Evolutionary conservation across 2,888 invertebrate species (phyloP).

Genomic region (Andrena bucephala): DNA sequence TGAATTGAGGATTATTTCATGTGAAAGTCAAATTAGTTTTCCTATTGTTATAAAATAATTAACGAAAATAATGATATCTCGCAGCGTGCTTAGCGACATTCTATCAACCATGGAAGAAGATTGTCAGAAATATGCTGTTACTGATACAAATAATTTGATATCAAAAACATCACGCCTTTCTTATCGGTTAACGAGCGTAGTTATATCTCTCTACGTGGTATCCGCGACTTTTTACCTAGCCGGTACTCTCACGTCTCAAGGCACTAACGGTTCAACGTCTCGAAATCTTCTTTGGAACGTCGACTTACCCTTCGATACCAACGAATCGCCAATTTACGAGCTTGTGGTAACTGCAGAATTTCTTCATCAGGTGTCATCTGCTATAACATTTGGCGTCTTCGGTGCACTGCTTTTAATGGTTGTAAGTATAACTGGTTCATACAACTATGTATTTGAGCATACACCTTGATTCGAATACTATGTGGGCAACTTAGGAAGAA

Average conservation of each 20-base stretch:
- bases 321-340: slow-evolving; percentile 39
- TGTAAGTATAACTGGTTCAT: slow-evolving; percentile 8
- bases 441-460: no score
- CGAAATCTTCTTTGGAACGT: slow-evolving; percentile 46
- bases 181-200: slow-evolving; percentile 38
- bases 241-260: slow-evolving; percentile 9
- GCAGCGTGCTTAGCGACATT: slow-evolving; percentile 42
- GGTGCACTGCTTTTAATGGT: slow-evolving; percentile 18
- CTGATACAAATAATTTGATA: slow-evolving; percentile 30
- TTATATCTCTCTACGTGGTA: slow-evolving; percentile 28
- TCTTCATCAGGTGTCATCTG: neutral
- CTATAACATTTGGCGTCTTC: slow-evolving; percentile 8
- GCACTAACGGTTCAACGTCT: neutral
- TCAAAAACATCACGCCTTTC: slow-evolving; percentile 26
- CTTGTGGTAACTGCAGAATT: slow-evolving; percentile 40
- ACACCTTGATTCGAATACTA: no score
- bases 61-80: neutral
- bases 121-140: slow-evolving; percentile 34
- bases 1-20: no score
- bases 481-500: neutral
- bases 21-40: no score
- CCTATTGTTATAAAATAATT: neutral
- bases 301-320: slow-evolving; percentile 55
- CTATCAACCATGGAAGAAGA: slow-evolving; percentile 51
- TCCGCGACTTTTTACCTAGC: slow-evolving; percentile 28